Evolutionary conservation across 2,113 vertebrate genomes (phyloP).

Genomic region (Cyanoderma ruficeps): DNA sequence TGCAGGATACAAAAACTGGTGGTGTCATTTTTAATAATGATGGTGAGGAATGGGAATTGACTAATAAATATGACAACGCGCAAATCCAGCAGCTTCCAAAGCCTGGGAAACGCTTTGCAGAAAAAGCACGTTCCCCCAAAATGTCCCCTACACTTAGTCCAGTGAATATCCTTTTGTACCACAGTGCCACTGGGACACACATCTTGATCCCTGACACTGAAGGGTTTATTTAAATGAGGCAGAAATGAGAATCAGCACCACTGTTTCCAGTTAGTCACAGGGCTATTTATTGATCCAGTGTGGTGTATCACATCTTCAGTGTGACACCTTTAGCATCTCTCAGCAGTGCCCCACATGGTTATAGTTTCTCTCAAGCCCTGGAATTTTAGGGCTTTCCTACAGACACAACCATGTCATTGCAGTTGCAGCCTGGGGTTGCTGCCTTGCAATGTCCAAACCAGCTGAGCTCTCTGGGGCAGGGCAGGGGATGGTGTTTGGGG

Average conservation of each 20-base stretch:
- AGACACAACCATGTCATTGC: neutral
- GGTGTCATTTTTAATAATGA: neutral
- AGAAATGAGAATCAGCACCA: neutral
- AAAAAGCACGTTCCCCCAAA: neutral
- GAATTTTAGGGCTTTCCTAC: neutral
- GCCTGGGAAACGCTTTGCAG: neutral
- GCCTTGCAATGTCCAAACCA: neutral
- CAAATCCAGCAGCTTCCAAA: neutral
- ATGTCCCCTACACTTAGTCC: neutral
- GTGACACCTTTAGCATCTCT: neutral
- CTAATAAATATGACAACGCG: conserved; percentile 16
- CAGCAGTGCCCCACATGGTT: neutral
- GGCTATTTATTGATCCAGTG: neutral
- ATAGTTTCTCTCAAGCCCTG: neutral
- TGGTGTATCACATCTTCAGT: neutral
- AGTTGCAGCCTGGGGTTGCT: neutral
- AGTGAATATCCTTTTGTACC: neutral
- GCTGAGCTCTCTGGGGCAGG: neutral
- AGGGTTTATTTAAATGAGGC: neutral
- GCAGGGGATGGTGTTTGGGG: neutral
- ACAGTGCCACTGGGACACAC: neutral
- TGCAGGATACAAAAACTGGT: neutral
- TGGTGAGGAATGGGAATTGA: neutral
- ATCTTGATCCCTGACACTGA: neutral
- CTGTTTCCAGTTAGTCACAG: neutral